A percentile compares a stretch with the other conserved stretches of the same genome.
These are phyloP conservation scores for Lepus oiostolus DNA, from an alignment of 2,797 vertebrate genomes.

Conservation along the genomic window DNA sequence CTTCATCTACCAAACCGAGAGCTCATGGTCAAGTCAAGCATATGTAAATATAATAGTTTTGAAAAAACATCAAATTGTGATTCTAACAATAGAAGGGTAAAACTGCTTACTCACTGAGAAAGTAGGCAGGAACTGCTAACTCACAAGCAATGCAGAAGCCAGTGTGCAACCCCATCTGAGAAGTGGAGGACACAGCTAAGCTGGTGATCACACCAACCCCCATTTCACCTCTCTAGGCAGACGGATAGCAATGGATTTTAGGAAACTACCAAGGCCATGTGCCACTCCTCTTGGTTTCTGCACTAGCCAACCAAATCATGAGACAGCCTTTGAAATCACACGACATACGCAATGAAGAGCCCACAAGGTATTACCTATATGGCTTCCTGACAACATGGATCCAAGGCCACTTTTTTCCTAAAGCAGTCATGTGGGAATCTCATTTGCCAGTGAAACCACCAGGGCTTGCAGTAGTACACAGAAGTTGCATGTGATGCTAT, in stretches of 20 bases:
- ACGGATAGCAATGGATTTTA: background rate
- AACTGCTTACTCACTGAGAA: too few species aligned
- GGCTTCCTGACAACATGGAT: background rate
- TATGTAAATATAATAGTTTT: too few species aligned
- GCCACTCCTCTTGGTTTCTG: background rate
- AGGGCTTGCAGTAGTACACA: background rate
- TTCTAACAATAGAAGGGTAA: too few species aligned
- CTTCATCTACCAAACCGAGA: background rate
- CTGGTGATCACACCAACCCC: background rate
- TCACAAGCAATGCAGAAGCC: background rate
- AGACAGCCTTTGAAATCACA: constrained; percentile 21
- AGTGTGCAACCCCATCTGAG: background rate
- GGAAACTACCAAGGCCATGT: background rate
- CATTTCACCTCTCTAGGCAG: background rate
- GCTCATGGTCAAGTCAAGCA: background rate
- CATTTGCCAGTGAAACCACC: background rate
- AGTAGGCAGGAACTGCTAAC: too few species aligned
- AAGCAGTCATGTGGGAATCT: background rate
- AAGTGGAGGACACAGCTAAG: background rate
- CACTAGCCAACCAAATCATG: background rate
- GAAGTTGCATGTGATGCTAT: background rate
- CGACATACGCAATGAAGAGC: background rate
- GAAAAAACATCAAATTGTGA: too few species aligned
- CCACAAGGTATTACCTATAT: background rate
- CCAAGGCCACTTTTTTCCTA: background rate